Conservation (phyloP, 2,113 vertebrate species). For the Saccopteryx leptura region DNA sequence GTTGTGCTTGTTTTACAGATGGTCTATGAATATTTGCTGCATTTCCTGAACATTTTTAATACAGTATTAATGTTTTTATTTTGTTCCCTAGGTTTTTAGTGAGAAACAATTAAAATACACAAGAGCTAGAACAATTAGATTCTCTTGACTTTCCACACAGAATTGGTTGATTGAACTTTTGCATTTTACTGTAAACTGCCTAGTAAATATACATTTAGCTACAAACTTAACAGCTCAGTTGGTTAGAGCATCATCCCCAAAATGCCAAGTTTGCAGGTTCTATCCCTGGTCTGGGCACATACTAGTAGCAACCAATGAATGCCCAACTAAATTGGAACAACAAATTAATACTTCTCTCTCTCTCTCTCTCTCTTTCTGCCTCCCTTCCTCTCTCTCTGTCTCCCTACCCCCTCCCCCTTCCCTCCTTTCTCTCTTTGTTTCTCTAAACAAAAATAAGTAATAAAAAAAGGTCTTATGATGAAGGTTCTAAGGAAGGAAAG, state of each 20-base stretch:
- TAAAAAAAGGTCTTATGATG: not conserved
- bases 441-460: not conserved
- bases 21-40: not conserved
- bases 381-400: too few relatives aligned
- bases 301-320: too few relatives aligned
- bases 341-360: too few relatives aligned
- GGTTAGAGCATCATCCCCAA: too few relatives aligned
- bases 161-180: constrained; percentile 71
- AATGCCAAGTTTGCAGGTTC: too few relatives aligned
- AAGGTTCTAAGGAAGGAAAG: not conserved
- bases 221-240: constrained; percentile 52
- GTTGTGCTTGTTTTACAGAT: not conserved
- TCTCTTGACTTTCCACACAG: constrained; percentile 53
- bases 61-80: constrained; percentile 40
- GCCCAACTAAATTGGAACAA: too few relatives aligned
- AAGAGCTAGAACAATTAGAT: constrained; percentile 55
- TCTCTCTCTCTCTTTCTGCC: too few relatives aligned
- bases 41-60: constrained; percentile 10
- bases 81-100: constrained; percentile 34
- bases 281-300: too few relatives aligned
- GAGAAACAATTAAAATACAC: constrained; percentile 66
- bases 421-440: too few relatives aligned
- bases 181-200: constrained; percentile 67
- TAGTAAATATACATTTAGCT: constrained; percentile 61
- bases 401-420: too few relatives aligned